Conservation (phyloP, 2,113 vertebrate genomes). For the Hyaena hyaena region DNA sequence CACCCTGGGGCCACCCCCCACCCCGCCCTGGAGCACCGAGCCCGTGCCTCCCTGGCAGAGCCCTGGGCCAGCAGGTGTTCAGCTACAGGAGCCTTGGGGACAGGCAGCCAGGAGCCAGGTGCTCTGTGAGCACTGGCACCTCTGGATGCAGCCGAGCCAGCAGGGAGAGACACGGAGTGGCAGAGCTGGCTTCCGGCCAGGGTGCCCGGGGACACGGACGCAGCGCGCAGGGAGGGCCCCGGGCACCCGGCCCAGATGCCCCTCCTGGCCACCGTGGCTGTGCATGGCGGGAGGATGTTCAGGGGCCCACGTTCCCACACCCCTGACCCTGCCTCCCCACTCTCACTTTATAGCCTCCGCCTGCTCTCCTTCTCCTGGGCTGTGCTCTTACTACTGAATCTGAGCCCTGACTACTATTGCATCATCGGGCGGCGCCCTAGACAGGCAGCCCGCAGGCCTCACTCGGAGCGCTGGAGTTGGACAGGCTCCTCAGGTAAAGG, state of each 20-base stretch:
- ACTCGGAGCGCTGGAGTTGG: accelerated
- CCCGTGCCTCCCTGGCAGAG: not conserved
- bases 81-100: not conserved
- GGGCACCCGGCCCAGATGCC: not conserved
- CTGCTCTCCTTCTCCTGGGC: not conserved
- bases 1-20: not conserved
- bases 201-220: not conserved
- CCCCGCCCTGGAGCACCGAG: not conserved
- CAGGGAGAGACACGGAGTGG: not conserved
- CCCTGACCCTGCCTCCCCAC: not conserved
- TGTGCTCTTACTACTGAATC: too few relatives aligned
- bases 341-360: accelerated
- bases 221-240: not conserved
- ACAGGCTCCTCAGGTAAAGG: not conserved
- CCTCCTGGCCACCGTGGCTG: not conserved
- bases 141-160: not conserved
- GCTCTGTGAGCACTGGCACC: not conserved
- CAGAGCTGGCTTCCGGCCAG: not conserved
- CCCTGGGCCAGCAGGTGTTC: not conserved
- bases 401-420: accelerated
- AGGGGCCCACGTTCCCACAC: not conserved
- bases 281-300: too few relatives aligned
- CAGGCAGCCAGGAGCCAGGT: not conserved
- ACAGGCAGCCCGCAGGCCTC: not conserved
- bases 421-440: not conserved